Base-by-base conservation (phyloP, 53 echinoderm and acorn worm genomes). In the Apostichopus leukothele region DNA sequence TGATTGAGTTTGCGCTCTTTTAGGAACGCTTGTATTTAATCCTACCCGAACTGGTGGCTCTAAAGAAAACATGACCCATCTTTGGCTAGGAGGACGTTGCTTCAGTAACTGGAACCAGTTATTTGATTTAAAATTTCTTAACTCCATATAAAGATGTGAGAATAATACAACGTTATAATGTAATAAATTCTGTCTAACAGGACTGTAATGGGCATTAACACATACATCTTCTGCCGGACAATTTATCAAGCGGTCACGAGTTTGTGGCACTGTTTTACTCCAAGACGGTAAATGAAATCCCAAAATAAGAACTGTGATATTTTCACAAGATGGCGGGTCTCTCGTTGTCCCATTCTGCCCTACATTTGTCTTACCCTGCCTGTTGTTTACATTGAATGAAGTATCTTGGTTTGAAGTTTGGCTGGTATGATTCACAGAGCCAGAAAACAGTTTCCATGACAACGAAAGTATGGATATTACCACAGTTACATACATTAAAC, bases 31-130 rank as follows among this genome's bases (percentile, higher is more conserved):
- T 12, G 88, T 87, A 16, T 87, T 87, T 51, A 87, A 87, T 20
- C 88, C 88, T 3, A 87, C 88, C 4, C 88, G 52, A 11, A 87
- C 88, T 19, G 88, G 88, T 7, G 88, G 88, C n/a, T 87, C 88
- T 52, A 87, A 22, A 5, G 88, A 87, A 25, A 87, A 87, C 88
- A 87, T 87, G 11, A 87, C 75, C 88, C 88, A 87, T 75, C 75
- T 23, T 14, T 87, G 88, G 1, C 51, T 50, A 9, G 50, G 74
- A 54, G 39, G 74, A 0, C 75, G 51, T 5, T 52, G 11, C 22
- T 75, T 87, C 23, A 75, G 27, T 25, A 75, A 60, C 20, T 53
- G 74, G 51, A 87, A 75, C 88, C 88, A 87, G 19, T n/a, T 20
- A 53, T 57, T 75, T 20, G 74, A 53, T 5, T 87, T 75, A 22